Evolutionary conservation across 2,888 invertebrate genomes (phyloP).

Genomic region (Dione juno): DNA sequence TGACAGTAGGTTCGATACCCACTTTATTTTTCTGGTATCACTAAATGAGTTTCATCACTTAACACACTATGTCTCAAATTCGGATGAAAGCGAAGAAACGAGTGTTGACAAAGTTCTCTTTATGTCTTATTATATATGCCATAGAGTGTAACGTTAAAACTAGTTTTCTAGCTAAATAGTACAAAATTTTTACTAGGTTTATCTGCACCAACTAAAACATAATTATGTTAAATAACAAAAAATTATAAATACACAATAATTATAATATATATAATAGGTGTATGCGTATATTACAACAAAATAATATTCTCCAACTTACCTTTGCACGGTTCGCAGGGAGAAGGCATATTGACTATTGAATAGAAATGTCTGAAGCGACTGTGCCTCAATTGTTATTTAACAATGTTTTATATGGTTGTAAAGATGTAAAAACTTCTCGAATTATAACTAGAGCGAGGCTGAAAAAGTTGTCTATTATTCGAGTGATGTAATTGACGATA

Average conservation of each 20-base stretch:
- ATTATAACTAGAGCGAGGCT: slow-evolving; percentile 67
- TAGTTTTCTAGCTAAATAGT: too few relatives aligned
- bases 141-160: too few relatives aligned
- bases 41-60: background rate
- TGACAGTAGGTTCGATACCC: too few relatives aligned
- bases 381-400: slow-evolving; percentile 43
- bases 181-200: too few relatives aligned
- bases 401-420: slow-evolving; percentile 63
- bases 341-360: slow-evolving; percentile 72
- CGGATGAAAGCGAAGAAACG: background rate
- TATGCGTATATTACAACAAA: background rate
- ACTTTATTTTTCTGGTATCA: too few relatives aligned
- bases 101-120: too few relatives aligned
- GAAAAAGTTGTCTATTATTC: slow-evolving; percentile 49
- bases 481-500: slow-evolving; percentile 13
- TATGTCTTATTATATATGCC: too few relatives aligned
- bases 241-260: too few relatives aligned
- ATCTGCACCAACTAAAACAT: too few relatives aligned
- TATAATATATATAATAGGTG: too few relatives aligned
- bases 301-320: slow-evolving; percentile 61
- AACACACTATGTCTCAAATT: background rate
- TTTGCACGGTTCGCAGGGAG: slow-evolving; percentile 84
- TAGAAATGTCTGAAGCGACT: slow-evolving; percentile 51
- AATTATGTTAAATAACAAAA: too few relatives aligned
- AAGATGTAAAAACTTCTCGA: slow-evolving; percentile 59